These are phyloP conservation scores for Phrynosoma blainvillii DNA, from an alignment of 2,113 vertebrate species.

Conservation along the genomic window DNA sequence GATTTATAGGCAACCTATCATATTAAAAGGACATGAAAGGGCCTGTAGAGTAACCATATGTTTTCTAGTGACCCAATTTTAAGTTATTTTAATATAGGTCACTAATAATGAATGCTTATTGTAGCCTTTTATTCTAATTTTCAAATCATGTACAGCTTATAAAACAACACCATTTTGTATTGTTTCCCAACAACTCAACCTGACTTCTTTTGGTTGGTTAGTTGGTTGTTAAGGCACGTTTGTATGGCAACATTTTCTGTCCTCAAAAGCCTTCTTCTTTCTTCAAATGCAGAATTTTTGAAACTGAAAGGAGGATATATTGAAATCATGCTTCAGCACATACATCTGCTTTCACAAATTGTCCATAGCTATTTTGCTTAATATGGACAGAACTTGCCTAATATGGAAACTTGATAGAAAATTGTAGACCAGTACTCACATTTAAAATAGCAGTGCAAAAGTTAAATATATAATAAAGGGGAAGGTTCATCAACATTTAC, in stretches of 20 bases:
- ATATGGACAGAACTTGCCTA: not conserved
- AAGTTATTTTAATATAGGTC: not conserved
- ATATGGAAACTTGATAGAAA: not conserved
- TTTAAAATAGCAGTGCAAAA: not conserved
- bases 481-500: not conserved
- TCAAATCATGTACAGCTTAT: not conserved
- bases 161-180: not conserved
- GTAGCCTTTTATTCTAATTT: not conserved
- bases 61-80: not conserved
- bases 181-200: not conserved
- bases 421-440: not conserved
- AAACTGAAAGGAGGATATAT: not conserved
- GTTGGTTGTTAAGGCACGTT: not conserved
- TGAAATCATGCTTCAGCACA: not conserved
- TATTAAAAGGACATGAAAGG: not conserved
- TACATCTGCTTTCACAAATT: not conserved
- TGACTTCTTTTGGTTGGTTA: not conserved
- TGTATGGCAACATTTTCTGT: not conserved
- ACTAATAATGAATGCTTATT: not conserved
- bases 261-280: not conserved
- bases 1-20: not conserved
- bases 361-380: not conserved
- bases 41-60: not conserved
- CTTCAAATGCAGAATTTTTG: not conserved
- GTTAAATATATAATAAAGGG: fast-evolving